Base-by-base conservation (phyloP, 1,140 invertebrate genomes). In the Zaprionus nigranus region DNA sequence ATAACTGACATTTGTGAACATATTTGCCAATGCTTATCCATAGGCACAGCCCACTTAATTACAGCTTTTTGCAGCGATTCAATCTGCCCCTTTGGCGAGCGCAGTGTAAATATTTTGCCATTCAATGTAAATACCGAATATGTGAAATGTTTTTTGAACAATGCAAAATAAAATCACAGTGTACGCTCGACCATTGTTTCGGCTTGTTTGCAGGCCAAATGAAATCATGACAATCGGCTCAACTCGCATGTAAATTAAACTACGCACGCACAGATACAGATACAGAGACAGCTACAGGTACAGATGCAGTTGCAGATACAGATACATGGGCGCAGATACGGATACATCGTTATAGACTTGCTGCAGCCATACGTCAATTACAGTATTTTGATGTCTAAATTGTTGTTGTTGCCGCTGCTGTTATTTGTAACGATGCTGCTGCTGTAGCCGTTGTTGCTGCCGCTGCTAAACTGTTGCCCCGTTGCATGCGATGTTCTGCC, bases 211-310 rank as follows among this genome's bases (percentile, higher is more conserved):
- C 84, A 63, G 77, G 84, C 61, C 64, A 78, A 88, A 88, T 73
- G 65, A 81, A 87, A 87, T 84, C 79, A 79, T 71, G 82, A 85
- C 75, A 86, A 81, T 81, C 78, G 68, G 74, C 57, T 78, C 75
- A 68, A 67, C 57, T 88, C 58, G 58, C 40, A 75, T 71, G 79
- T 77, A 87, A 86, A 80, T 86, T 86, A 66, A 77, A 49, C 11
- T 36, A 49, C 46, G 70, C 77, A 87, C 72, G 72, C 71, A 73
- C 36, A 67, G 30, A 28, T 61, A 54, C 34, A 43, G 62, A 56
- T 57, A 46, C 57, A 60, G 34, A 6, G 30, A 54, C n/a, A 30
- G 68, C 56, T 61, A 46, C 57, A 64, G 38, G 4, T 43, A n/a
- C 43, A 61, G 20, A 26, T 60, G 38, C 15, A 60, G 60, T 43